These are phyloP conservation scores for Rhagonycha fulva DNA, from an alignment of 2,888 invertebrate species.

Conservation along the genomic window DNA sequence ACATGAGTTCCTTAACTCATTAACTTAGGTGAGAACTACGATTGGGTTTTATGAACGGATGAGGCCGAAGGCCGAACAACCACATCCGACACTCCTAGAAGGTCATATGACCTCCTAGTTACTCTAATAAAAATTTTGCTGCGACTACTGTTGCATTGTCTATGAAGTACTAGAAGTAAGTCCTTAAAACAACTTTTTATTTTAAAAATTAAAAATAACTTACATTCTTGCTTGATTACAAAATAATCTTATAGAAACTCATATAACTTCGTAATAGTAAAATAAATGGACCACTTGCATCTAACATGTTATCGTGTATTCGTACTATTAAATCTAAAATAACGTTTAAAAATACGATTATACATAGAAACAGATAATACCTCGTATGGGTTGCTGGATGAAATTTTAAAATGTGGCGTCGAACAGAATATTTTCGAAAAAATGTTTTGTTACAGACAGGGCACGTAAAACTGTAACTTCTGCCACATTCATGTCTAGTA, in stretches of 20 bases:
- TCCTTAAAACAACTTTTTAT: not conserved
- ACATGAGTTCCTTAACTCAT: no score
- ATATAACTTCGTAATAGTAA: not conserved
- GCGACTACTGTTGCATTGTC: not conserved
- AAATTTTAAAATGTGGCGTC: slow-evolving; percentile 30
- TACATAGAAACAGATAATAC: not conserved
- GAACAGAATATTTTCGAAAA: slow-evolving; percentile 33
- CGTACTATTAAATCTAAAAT: not conserved
- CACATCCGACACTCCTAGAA: no score
- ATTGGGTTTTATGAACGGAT: no score
- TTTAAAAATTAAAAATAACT: not conserved
- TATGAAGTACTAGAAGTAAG: not conserved
- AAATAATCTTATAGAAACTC: not conserved
- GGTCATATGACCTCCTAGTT: no score
- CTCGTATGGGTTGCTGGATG: slow-evolving; percentile 1
- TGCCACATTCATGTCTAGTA: slow-evolving; percentile 71
- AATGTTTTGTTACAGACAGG: slow-evolving; percentile 32
- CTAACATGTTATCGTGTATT: not conserved
- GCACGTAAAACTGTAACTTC: slow-evolving; percentile 66
- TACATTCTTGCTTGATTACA: not conserved
- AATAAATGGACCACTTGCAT: not conserved
- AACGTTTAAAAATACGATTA: not conserved
- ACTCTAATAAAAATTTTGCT: not conserved
- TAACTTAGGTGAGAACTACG: no score
- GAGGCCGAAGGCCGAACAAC: no score